Conservation (phyloP, 2,888 invertebrate species). For the Branchellion lobata region DNA sequence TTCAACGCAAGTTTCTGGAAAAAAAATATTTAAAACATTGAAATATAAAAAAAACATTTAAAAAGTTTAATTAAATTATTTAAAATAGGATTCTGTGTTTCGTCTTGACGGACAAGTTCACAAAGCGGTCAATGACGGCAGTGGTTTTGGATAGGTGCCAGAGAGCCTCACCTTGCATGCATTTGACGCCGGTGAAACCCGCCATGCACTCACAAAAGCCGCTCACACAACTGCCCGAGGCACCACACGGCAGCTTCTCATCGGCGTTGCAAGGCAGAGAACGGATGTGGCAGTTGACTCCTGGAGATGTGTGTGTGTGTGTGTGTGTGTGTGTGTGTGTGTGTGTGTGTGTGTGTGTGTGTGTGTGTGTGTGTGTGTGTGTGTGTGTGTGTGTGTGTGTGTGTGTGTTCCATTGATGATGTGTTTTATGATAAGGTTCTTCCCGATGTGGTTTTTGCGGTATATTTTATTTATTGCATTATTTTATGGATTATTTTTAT, state of each 20-base stretch:
- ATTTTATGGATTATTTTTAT: too few species aligned
- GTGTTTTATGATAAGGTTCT: too few species aligned
- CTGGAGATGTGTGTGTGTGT: not conserved
- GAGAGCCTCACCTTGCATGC: constrained; percentile 86
- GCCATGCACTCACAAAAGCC: constrained; percentile 76
- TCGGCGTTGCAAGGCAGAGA: not conserved
- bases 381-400: too few species aligned
- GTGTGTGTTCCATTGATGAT: too few species aligned
- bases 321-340: too few species aligned
- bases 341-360: too few species aligned
- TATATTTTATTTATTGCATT: too few species aligned
- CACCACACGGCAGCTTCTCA: not conserved
- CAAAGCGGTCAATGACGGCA: too few species aligned
- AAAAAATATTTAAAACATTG: not conserved
- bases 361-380: too few species aligned
- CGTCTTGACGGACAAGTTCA: not conserved
- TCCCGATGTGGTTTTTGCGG: too few species aligned
- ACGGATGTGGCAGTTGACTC: not conserved
- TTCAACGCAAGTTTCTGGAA: constrained; percentile 82
- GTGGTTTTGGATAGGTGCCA: too few species aligned
- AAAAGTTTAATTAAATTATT: not conserved
- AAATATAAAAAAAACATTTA: not conserved
- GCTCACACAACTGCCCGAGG: constrained; percentile 87
- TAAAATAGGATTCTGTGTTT: not conserved
- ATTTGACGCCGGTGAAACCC: constrained; percentile 88